These are phyloP conservation scores for Gymnoscopelus microlampas DNA, from an alignment of 2,797 vertebrate species.

Conservation along the genomic window DNA sequence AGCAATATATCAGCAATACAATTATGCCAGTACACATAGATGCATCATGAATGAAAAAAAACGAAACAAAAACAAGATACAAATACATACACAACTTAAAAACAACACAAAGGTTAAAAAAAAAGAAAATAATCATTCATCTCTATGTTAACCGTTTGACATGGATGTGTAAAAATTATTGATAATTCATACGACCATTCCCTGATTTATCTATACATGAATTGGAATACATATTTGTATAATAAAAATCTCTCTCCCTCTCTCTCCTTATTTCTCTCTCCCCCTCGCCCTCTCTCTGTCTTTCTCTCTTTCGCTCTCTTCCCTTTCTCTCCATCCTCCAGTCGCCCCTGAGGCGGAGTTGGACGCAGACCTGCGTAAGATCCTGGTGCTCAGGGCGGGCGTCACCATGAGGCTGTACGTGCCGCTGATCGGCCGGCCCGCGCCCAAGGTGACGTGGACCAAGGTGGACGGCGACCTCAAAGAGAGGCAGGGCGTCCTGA, in stretches of 20 bases:
- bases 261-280: too few relatives aligned
- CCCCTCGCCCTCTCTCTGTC: background rate
- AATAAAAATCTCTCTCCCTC: background rate
- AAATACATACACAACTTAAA: too few relatives aligned
- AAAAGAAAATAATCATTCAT: too few relatives aligned
- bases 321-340: conserved; percentile 48
- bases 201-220: too few relatives aligned
- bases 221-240: background rate
- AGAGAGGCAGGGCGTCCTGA: conserved; percentile 90
- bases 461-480: conserved; percentile 91
- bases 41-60: too few relatives aligned
- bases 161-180: too few relatives aligned
- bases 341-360: conserved; percentile 97
- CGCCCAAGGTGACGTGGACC: conserved; percentile 94
- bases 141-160: too few relatives aligned
- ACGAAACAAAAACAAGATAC: too few relatives aligned
- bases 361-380: conserved; percentile 95
- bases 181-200: too few relatives aligned
- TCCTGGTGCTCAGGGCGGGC: conserved; percentile 92
- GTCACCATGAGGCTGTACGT: conserved; percentile 98
- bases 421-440: conserved; percentile 93
- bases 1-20: too few relatives aligned
- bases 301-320: background rate
- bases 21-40: too few relatives aligned
- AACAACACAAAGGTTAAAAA: too few relatives aligned